Conservation (phyloP, 2,113 vertebrate genomes). For the Callaeas wilsoni region DNA sequence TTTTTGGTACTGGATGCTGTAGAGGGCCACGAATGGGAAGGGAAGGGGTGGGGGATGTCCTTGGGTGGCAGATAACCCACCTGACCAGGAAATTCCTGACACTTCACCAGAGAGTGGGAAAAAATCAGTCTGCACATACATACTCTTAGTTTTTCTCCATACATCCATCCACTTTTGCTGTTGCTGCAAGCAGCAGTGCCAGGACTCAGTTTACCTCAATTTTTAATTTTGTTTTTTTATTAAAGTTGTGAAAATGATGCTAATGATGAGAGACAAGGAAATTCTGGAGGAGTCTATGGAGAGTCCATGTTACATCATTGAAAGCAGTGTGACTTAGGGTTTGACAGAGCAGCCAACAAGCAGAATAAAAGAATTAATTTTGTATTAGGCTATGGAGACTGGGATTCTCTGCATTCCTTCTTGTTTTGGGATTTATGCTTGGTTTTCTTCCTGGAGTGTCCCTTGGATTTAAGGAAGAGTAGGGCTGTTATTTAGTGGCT, state of each 20-base stretch:
- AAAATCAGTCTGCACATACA: no score
- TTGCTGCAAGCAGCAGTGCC: not conserved
- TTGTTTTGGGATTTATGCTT: not conserved
- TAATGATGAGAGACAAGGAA: not conserved
- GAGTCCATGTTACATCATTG: not conserved
- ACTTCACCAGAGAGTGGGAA: not conserved
- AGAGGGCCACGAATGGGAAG: rapidly evolving
- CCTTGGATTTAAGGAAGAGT: not conserved
- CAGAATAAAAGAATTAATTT: not conserved
- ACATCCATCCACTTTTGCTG: not conserved
- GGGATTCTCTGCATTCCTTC: not conserved
- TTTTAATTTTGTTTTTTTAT: not conserved
- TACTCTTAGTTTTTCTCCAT: not conserved
- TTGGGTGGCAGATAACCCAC: rapidly evolving
- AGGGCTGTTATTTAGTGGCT: not conserved
- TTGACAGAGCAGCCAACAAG: not conserved
- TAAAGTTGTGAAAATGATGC: not conserved
- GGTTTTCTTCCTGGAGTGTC: not conserved
- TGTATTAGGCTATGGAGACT: not conserved
- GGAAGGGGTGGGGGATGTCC: rapidly evolving
- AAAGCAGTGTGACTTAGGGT: not conserved
- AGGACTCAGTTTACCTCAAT: not conserved
- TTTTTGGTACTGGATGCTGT: rapidly evolving
- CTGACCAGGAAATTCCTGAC: rapidly evolving
- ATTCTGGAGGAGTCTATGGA: not conserved